Conservation (phyloP, 1,140 invertebrate species). For the Heterodera carotae region DNA sequence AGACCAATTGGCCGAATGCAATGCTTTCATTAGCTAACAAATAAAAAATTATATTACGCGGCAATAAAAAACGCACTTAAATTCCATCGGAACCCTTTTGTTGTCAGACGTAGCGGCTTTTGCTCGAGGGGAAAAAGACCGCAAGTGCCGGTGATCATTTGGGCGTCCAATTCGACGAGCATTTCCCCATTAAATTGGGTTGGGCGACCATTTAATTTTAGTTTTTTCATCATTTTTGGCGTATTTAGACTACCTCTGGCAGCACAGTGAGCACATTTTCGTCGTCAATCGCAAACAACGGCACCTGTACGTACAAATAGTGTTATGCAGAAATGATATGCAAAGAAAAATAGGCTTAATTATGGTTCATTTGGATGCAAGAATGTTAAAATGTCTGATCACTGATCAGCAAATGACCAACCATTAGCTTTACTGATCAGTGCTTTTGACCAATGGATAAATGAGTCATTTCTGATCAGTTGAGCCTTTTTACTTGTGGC, state of each 20-base stretch:
- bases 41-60: slow-evolving; percentile 3
- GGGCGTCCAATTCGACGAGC: slow-evolving; percentile 9
- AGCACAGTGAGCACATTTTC: slow-evolving; percentile 36
- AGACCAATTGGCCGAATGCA: slow-evolving; percentile 30
- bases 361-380: too few species aligned
- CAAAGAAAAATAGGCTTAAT: too few species aligned
- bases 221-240: too few species aligned
- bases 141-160: slow-evolving; percentile 21
- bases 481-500: background rate
- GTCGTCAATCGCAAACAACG: slow-evolving; percentile 28
- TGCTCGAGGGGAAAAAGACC: slow-evolving; percentile 34
- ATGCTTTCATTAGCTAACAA: slow-evolving; percentile 25
- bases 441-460: background rate
- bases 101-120: slow-evolving; percentile 19
- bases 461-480: background rate
- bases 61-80: slow-evolving; percentile 15
- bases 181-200: slow-evolving; percentile 10
- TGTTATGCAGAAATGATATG: too few species aligned
- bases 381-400: too few species aligned
- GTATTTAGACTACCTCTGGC: slow-evolving; percentile 36
- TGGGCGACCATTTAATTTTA: background rate
- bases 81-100: slow-evolving; percentile 34
- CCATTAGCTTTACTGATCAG: too few species aligned
- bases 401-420: too few species aligned
- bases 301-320: background rate